Evolutionary conservation across 2,888 invertebrate species (phyloP).

Genomic region (Idaea straminata): DNA sequence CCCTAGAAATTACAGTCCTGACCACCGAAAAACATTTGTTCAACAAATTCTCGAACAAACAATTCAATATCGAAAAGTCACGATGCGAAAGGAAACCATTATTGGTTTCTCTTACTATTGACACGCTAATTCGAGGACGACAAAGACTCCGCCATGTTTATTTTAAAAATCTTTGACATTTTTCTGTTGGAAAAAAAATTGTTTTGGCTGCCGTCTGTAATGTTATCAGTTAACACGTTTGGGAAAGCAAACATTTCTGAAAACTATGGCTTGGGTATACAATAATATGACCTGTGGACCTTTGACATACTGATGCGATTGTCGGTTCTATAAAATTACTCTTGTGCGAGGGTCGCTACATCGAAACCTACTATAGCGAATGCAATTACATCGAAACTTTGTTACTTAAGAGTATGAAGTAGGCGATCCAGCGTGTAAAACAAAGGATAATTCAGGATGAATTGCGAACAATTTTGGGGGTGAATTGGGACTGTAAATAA

Average conservation of each 20-base stretch:
- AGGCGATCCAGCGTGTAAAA: too few species aligned
- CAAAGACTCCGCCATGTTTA: slow-evolving; percentile 43
- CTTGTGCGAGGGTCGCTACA: too few species aligned
- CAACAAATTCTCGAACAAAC: slow-evolving; percentile 50
- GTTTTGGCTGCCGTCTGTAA: slow-evolving; percentile 3
- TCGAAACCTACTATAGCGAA: too few species aligned
- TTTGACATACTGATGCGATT: too few species aligned
- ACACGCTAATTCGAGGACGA: slow-evolving; percentile 51
- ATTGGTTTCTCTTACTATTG: slow-evolving; percentile 41
- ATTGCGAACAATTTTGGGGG: too few species aligned
- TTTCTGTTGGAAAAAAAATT: background rate
- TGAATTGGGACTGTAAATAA: too few species aligned
- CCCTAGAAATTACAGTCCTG: background rate
- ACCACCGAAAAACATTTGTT: slow-evolving; percentile 43
- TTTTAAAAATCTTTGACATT: slow-evolving; percentile 7
- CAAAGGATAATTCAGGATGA: too few species aligned
- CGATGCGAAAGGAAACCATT: slow-evolving; percentile 44
- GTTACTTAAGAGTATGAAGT: too few species aligned
- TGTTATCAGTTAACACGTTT: background rate
- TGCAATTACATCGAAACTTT: too few species aligned
- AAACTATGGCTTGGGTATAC: background rate
- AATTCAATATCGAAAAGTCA: slow-evolving; percentile 45
- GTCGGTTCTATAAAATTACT: too few species aligned
- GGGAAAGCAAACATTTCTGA: background rate
- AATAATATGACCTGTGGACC: background rate